Evolutionary conservation across 2,888 invertebrate species (phyloP), one percentile per base, ranked within the genome.

Genomic region (Buathra laborator): DNA sequence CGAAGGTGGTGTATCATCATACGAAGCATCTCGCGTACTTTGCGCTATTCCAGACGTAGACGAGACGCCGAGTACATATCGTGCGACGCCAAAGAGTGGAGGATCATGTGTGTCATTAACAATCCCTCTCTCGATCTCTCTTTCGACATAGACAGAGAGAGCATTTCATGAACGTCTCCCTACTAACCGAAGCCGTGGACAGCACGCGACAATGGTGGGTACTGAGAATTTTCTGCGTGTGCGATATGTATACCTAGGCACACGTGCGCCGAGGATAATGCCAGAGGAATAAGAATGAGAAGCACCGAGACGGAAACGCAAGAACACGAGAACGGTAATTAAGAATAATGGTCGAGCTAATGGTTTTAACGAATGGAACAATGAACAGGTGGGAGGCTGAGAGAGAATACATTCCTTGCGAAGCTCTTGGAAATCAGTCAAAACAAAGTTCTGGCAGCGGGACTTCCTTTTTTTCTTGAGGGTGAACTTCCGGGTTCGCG

Each of bases 311-410:
- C 59, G 68, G 62, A 32, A 43, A 68, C 16, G 79, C 68, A 66
- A 76, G 74, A 80, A 70, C 67, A 75, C 75, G 71, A 66, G 80
- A 59, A 85, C 86, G 87, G 89, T 92, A 90, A 93, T 92, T 91
- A 91, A 91, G 92, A 92, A 89, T 92, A 93, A 92, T 92, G 90
- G 88, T 85, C 79, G 77, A 72, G 87, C 88, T 91, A 91, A 91
- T 92, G 90, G 89, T 87, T 92, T 90, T 91, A 92, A 92, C 90
- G 89, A 91, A 90, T 89, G 86, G 89, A 91, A 92, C 92, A 91
- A 92, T 91, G 89, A 91, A 81, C 89, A 87, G 89, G 88, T 90
- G 91, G 86, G 83, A 84, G 76, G 84, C 71, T 56, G 51, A 29
- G 37, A 68, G 46, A 71, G 67, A 19, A 37, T 12, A 66, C 51